Percentiles rank a stretch among this genome's conserved stretches.
Evolutionary conservation across 2,797 vertebrate species (phyloP).

Genomic region (Argyrosomus regius): DNA sequence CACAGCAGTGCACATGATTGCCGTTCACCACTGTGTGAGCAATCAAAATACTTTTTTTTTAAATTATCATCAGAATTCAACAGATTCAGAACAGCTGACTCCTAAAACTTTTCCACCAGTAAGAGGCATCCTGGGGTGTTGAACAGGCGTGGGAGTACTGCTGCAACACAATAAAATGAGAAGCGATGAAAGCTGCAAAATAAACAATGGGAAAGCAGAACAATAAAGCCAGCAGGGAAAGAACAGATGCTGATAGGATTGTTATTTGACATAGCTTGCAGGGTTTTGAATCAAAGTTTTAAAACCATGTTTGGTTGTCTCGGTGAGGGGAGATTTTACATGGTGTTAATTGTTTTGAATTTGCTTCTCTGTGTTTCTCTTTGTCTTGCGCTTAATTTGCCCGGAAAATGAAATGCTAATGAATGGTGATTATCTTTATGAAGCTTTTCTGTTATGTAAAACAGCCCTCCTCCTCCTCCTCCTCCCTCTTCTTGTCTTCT

Average conservation of each 20-base stretch:
- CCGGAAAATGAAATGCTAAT: conserved; percentile 61
- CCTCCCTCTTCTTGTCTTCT: conserved; percentile 2
- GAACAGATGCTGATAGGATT: conserved; percentile 25
- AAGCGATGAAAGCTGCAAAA: conserved; percentile 36
- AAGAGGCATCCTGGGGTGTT: conserved; percentile 31
- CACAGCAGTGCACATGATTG: conserved; percentile 21
- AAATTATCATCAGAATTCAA: conserved; percentile 26
- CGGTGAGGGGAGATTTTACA: conserved; percentile 18
- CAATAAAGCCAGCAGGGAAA: conserved; percentile 28
- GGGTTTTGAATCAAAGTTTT: conserved; percentile 17
- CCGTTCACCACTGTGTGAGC: conserved; percentile 12
- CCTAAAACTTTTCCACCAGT: conserved; percentile 2
- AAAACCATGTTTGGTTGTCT: background rate
- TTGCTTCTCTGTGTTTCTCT: conserved; percentile 22
- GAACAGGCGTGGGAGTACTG: conserved; percentile 35
- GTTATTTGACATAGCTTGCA: background rate
- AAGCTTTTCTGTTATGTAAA: conserved; percentile 34
- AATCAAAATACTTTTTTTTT: conserved; percentile 41
- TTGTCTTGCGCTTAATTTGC: conserved; percentile 44
- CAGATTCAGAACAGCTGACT: conserved; percentile 47
- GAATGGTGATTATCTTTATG: conserved; percentile 59
- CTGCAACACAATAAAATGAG: conserved; percentile 41
- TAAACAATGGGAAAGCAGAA: conserved; percentile 33
- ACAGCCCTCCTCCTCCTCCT: conserved; percentile 18
- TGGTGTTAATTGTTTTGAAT: conserved; percentile 36